Percentiles rank a stretch among this genome's conserved stretches.
phyloP scores from a whole-genome alignment of 2,888 invertebrate species.

The Sinotaia quadrata region DNA sequence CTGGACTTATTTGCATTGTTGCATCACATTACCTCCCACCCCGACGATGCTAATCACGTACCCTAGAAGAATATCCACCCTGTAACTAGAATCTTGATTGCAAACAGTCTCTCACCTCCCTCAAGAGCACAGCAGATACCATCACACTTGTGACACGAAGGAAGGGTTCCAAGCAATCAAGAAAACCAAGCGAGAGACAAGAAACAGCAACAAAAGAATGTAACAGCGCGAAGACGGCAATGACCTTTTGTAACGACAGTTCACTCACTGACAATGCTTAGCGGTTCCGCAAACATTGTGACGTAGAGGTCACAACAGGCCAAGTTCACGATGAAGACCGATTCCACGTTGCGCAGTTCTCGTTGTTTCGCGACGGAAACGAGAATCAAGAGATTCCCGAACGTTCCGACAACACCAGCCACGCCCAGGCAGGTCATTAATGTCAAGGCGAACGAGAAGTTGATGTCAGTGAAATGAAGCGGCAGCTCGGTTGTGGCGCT shows the following conservation, averaged over 20 bases:
- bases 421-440: slow-evolving; percentile 31
- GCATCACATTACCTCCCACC: too few species aligned
- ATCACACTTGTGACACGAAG: too few species aligned
- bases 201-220: too few species aligned
- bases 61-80: too few species aligned
- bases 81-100: too few species aligned
- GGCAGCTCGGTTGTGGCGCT: neutral
- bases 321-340: slow-evolving; percentile 53
- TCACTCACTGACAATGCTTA: slow-evolving; percentile 52
- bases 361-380: slow-evolving; percentile 31
- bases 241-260: neutral
- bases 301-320: slow-evolving; percentile 53
- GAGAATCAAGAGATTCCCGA: slow-evolving; percentile 44
- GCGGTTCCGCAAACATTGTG: slow-evolving; percentile 50
- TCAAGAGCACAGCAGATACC: too few species aligned
- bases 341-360: slow-evolving; percentile 34
- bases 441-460: slow-evolving; percentile 35
- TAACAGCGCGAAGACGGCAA: too few species aligned
- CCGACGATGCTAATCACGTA: too few species aligned
- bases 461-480: slow-evolving; percentile 32
- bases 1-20: too few species aligned
- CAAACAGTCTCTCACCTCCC: too few species aligned
- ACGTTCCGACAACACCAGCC: slow-evolving; percentile 40
- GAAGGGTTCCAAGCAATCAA: too few species aligned
- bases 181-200: too few species aligned